Evolutionary conservation across 2,888 invertebrate species (phyloP).

Genomic region (Meganola albula): DNA sequence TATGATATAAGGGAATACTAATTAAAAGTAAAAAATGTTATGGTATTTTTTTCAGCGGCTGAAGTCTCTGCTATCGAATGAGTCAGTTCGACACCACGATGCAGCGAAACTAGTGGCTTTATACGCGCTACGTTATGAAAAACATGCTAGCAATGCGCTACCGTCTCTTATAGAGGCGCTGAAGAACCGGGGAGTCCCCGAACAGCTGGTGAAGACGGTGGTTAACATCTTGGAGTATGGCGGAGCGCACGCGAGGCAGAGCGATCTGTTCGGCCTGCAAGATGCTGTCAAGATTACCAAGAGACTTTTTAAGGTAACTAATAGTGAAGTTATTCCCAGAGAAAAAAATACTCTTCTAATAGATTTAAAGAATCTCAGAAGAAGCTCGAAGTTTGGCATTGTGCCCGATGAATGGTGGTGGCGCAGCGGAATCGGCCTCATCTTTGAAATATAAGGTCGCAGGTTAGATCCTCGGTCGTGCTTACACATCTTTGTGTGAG

Average conservation of each 20-base stretch:
- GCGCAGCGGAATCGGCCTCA: too few species aligned
- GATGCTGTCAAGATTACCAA: conserved; percentile 95
- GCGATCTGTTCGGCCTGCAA: conserved; percentile 89
- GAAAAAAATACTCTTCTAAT: too few species aligned
- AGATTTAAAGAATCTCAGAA: too few species aligned
- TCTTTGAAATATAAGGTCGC: too few species aligned
- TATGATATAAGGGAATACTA: too few species aligned
- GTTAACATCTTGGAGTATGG: conserved; percentile 88
- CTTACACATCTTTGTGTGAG: too few species aligned
- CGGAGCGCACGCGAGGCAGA: conserved; percentile 87
- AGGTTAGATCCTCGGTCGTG: too few species aligned
- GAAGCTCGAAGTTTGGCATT: too few species aligned
- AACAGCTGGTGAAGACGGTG: conserved; percentile 79
- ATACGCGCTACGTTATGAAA: conserved; percentile 96
- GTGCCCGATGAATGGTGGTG: too few species aligned
- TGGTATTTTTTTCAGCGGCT: conserved; percentile 81
- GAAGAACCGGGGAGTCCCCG: conserved; percentile 82
- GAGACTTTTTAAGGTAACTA: conserved; percentile 86
- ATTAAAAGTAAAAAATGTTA: too few species aligned
- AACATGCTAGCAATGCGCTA: conserved; percentile 87
- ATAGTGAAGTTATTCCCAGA: too few species aligned
- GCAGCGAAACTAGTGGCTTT: conserved; percentile 92
- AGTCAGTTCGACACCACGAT: conserved; percentile 85
- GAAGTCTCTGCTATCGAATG: conserved; percentile 85
- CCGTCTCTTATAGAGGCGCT: conserved; percentile 85